Evolutionary conservation across 2,888 invertebrate species (phyloP).

Genomic region (Andrena bucephala): DNA sequence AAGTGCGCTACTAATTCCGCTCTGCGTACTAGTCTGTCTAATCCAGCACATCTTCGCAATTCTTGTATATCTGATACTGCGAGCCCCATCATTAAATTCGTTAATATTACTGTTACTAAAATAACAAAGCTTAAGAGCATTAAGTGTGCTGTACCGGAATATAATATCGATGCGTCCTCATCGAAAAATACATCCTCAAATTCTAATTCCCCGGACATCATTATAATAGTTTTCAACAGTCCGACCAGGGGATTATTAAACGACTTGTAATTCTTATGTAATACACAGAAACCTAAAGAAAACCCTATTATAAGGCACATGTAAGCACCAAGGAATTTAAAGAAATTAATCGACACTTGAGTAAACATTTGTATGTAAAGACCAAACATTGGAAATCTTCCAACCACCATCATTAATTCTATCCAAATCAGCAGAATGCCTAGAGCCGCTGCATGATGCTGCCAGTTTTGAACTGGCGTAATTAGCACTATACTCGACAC

Average conservation of each 20-base stretch:
- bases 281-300: conserved; percentile 92
- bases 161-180: conserved; percentile 86
- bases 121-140: conserved; percentile 92
- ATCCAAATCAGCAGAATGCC: conserved; percentile 93
- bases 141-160: conserved; percentile 91
- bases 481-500: conserved; percentile 74
- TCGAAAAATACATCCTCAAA: conserved; percentile 93
- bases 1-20: conserved; percentile 93
- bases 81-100: conserved; percentile 93
- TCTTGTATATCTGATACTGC: conserved; percentile 95
- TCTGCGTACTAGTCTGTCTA: conserved; percentile 92
- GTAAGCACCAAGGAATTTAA: conserved; percentile 92
- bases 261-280: conserved; percentile 91
- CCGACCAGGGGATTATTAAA: conserved; percentile 89
- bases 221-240: conserved; percentile 92
- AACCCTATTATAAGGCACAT: conserved; percentile 93
- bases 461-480: conserved; percentile 87
- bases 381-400: conserved; percentile 94
- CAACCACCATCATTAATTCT: conserved; percentile 94
- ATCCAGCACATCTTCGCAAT: conserved; percentile 92
- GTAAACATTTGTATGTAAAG: conserved; percentile 96
- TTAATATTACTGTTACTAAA: conserved; percentile 92
- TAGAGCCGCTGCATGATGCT: conserved; percentile 92
- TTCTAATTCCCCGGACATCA: conserved; percentile 96
- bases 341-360: conserved; percentile 92